Percentiles rank a stretch among this genome's conserved stretches.
Conservation (phyloP, 1,140 invertebrate species). For the Goniozus legneri region DNA sequence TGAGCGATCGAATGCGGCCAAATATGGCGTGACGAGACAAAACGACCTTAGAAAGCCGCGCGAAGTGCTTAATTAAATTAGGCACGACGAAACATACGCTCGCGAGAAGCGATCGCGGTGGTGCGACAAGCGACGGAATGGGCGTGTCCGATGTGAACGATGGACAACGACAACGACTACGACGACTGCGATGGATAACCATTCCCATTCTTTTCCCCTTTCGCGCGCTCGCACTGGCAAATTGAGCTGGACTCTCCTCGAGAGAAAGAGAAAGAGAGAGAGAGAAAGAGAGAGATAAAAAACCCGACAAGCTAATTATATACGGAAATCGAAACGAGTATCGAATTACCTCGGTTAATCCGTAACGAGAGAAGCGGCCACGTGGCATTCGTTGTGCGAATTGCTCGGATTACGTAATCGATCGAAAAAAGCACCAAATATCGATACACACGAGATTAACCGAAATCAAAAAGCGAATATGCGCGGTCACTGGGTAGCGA, state of each 20-base stretch:
- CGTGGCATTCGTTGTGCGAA: conserved; percentile 22
- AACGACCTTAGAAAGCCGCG: conserved; percentile 34
- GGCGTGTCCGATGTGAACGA: conserved; percentile 15
- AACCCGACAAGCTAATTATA: no score
- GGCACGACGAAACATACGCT: conserved; percentile 13
- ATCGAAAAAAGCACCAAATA: no score
- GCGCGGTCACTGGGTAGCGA: no score
- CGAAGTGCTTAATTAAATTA: conserved; percentile 30
- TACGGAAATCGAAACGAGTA: no score
- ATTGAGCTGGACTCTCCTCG: background rate
- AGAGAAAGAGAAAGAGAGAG: background rate
- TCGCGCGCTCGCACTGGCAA: no score
- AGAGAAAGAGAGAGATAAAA: background rate
- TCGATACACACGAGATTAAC: background rate
- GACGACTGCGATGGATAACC: no score
- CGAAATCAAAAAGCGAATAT: background rate
- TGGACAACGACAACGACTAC: background rate
- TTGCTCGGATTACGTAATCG: conserved; percentile 18
- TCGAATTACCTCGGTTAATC: no score
- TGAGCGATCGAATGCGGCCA: conserved; percentile 27
- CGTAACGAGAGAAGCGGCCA: conserved; percentile 4
- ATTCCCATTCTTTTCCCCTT: no score
- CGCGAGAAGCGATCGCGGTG: conserved; percentile 17
- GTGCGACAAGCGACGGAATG: no score
- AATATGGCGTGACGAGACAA: conserved; percentile 34